Conservation (phyloP, 2,888 invertebrate genomes). For the Carcina quercana region DNA sequence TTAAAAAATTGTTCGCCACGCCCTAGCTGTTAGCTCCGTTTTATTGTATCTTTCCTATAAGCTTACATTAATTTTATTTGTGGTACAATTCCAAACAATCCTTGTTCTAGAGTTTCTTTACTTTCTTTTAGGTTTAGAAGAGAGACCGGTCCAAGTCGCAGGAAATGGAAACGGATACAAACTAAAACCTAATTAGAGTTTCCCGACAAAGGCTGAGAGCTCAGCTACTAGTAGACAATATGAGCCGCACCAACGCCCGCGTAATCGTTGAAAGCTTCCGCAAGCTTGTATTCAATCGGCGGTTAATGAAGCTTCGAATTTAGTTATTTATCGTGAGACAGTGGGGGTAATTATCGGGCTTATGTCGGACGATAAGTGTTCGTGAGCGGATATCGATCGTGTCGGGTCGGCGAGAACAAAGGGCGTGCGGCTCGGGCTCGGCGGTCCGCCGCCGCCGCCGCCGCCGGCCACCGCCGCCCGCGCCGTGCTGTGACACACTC, state of each 20-base stretch:
- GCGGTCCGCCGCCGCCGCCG: conserved; percentile 22
- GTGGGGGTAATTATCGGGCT: conserved; percentile 18
- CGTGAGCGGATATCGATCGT: conserved; percentile 43
- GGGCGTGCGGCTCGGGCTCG: conserved; percentile 29
- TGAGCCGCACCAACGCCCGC: neutral
- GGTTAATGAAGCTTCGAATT: conserved; percentile 3
- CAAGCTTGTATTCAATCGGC: conserved; percentile 1
- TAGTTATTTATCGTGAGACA: conserved; percentile 1
- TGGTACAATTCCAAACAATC: too few species aligned
- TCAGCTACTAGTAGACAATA: too few species aligned
- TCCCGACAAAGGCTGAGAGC: too few species aligned
- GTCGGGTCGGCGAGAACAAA: conserved; percentile 39
- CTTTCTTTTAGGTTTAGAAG: too few species aligned
- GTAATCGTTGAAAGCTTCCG: conserved; percentile 1
- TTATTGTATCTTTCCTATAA: too few species aligned
- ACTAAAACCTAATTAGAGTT: too few species aligned
- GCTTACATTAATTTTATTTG: too few species aligned
- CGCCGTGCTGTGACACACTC: conserved; percentile 7
- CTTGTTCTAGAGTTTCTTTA: too few species aligned
- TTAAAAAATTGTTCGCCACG: too few species aligned
- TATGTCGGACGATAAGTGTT: conserved; percentile 22
- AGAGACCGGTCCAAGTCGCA: too few species aligned
- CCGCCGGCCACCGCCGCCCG: conserved; percentile 20
- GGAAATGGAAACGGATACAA: too few species aligned
- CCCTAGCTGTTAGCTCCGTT: too few species aligned